Evolutionary conservation across 2,888 invertebrate genomes (phyloP), one percentile per base, ranked within the genome.

Genomic region (Drosophila koepferae): DNA sequence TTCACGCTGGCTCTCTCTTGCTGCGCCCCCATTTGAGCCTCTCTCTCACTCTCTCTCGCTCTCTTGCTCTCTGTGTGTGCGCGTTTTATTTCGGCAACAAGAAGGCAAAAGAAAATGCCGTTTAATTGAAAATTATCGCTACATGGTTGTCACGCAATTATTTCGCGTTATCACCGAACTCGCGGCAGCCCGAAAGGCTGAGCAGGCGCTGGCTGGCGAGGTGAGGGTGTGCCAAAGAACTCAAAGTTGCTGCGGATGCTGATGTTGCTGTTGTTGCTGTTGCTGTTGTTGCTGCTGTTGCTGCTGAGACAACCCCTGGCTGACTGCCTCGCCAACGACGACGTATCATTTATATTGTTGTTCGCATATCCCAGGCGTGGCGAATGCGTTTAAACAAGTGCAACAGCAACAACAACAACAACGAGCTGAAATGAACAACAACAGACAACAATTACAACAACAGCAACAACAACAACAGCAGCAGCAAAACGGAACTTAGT

Each of bases 121-220:
- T 92, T 91, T 92, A 91, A 92, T 92, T 92, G 92, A 92, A 92
- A 92, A 92, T 92, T 92, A 92, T 92, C 92, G 88, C 91, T 85
- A 90, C 91, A 92, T 92, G 92, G 92, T 92, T 92, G 92, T 92
- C 92, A 92, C 91, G 92, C 92, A 92, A 92, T 92, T 91, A 90
- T 88, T 90, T 92, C 90, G 81, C 89, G 90, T 91, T 88, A 88
- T 90, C 87, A 89, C 89, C 86, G 68, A 75, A 44, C 74, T 70
- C n/a, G 63, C 66, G 48, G 69, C 48, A 10, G 68, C 20, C 44
- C 36, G 46, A 23, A 6, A 4, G 43, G 51, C 36, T 3, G 48
- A 9, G 46, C 6, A 8, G 23, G 28, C 20, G 43, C 36, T 36
- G 23, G 23, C 23, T 23, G 23, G 23, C 23, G 23, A 41, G 38